These are phyloP conservation scores for Euura saliciscinereae DNA, from an alignment of 1,140 invertebrate species.

Conservation along the genomic window DNA sequence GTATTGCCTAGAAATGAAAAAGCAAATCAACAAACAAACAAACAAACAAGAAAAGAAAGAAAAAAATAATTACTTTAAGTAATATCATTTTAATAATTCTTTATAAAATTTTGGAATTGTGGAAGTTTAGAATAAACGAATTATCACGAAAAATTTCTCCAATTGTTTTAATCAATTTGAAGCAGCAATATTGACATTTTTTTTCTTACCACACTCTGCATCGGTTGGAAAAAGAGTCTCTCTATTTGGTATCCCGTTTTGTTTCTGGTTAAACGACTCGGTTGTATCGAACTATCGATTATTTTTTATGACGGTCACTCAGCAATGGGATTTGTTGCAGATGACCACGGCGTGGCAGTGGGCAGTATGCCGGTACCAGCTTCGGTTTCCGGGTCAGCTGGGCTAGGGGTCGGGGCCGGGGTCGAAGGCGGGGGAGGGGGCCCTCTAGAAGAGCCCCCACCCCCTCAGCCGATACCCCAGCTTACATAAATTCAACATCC, in stretches of 20 bases:
- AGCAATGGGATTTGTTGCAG: conserved; percentile 26
- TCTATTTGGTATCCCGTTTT: background rate
- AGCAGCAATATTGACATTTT: no score
- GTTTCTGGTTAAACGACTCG: background rate
- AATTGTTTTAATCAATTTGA: no score
- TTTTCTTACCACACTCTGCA: no score
- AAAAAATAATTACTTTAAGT: no score
- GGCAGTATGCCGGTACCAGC: conserved; percentile 31
- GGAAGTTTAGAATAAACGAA: no score
- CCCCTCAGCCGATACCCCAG: conserved; percentile 22
- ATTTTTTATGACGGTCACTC: background rate
- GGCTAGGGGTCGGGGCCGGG: conserved; percentile 29
- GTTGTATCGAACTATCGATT: background rate
- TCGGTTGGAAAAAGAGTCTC: no score
- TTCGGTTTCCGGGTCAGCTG: conserved; percentile 37
- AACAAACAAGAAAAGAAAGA: no score
- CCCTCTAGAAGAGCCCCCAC: conserved; percentile 31
- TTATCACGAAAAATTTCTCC: no score
- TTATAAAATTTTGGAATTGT: no score
- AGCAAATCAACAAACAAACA: no score
- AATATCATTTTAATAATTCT: no score
- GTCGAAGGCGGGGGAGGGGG: conserved; percentile 30
- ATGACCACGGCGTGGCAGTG: conserved; percentile 36
- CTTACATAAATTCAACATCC: conserved; percentile 29
- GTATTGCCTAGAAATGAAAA: no score